phyloP scores from a whole-genome alignment of 35 echinoderm and acorn worm species.

The Heliocidaris tuberculata region DNA sequence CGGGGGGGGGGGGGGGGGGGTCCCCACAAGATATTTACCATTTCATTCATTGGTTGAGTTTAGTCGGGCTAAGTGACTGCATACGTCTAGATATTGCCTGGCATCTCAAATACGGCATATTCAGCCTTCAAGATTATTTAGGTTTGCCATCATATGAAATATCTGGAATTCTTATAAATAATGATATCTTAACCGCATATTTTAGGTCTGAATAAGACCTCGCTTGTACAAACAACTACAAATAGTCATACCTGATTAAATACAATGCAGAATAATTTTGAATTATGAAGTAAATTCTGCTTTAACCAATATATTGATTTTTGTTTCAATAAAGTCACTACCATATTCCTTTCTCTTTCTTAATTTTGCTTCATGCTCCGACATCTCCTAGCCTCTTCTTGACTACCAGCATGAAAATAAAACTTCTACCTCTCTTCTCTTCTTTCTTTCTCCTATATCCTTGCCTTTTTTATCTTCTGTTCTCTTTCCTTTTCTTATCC shows the following conservation, averaged over 20 bases:
- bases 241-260: not conserved
- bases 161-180: not conserved
- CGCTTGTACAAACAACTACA: not conserved
- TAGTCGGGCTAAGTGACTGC: conserved; percentile 1
- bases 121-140: not conserved
- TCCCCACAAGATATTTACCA: conserved; percentile 25
- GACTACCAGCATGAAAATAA: too few species aligned
- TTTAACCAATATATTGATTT: not conserved
- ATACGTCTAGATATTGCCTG: conserved; percentile 22
- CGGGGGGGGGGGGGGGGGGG: too few species aligned
- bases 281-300: not conserved
- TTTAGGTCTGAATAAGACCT: not conserved
- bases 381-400: too few species aligned
- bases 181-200: not conserved
- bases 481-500: not conserved
- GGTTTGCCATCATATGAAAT: not conserved
- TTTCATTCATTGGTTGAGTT: conserved; percentile 29
- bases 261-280: not conserved
- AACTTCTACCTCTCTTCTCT: not conserved
- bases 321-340: not conserved
- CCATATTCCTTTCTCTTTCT: not conserved
- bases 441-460: not conserved
- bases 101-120: not conserved
- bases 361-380: not conserved
- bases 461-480: not conserved